Percentiles rank a stretch among this genome's conserved stretches.
Conservation (phyloP, 2,113 vertebrate genomes). For the Oryzias celebensis region DNA sequence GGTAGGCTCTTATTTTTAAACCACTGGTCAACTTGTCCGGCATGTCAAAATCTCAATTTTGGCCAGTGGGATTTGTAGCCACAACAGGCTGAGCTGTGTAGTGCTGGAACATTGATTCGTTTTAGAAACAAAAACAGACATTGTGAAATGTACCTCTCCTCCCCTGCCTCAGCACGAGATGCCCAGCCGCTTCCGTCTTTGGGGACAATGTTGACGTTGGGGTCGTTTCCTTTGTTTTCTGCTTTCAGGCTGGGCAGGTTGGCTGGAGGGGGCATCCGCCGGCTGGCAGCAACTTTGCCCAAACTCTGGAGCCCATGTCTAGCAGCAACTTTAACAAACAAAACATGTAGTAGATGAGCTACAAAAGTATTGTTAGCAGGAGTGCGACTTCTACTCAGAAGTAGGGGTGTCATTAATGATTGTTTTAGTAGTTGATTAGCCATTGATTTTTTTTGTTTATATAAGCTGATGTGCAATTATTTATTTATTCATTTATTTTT, state of each 20-base stretch:
- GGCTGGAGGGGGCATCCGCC: constrained; percentile 98
- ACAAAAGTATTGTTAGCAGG: background rate
- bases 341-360: background rate
- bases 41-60: too few relatives aligned
- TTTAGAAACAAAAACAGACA: background rate
- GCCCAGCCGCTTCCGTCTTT: constrained; percentile 98
- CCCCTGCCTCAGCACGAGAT: constrained; percentile 89
- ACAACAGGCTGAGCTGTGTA: too few relatives aligned
- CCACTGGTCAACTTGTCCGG: too few relatives aligned
- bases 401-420: too few relatives aligned
- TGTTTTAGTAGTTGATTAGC: too few relatives aligned
- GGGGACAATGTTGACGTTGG: constrained; percentile 97
- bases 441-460: too few relatives aligned
- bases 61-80: too few relatives aligned
- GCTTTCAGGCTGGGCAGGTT: constrained; percentile 97
- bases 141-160: constrained; percentile 84
- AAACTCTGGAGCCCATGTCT: constrained; percentile 99
- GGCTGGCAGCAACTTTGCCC: constrained; percentile 95
- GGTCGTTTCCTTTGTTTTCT: constrained; percentile 99
- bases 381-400: too few relatives aligned
- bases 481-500: too few relatives aligned
- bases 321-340: constrained; percentile 83
- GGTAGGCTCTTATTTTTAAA: too few relatives aligned
- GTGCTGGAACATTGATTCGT: too few relatives aligned
- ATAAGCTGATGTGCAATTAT: too few relatives aligned